Evolutionary conservation across 2,888 invertebrate genomes (phyloP).

Genomic region (Dorcus parallelipipedus): DNA sequence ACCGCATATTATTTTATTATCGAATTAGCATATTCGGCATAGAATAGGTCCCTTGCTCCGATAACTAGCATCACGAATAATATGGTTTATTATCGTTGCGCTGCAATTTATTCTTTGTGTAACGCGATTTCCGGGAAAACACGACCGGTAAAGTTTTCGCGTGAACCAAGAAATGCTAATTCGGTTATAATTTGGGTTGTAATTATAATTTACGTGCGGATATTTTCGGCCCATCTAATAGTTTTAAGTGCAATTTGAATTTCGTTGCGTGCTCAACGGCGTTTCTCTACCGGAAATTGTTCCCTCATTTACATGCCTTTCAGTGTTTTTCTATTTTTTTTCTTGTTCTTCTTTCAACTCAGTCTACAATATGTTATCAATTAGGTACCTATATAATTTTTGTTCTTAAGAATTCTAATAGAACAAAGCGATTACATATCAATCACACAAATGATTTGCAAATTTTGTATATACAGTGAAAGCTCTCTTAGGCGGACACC

Average conservation of each 20-base stretch:
- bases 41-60: background rate
- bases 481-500: too few relatives aligned
- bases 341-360: constrained; percentile 3
- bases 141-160: background rate
- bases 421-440: too few relatives aligned
- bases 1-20: constrained; percentile 24
- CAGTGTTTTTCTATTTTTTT: constrained; percentile 6
- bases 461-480: too few relatives aligned
- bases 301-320: constrained; percentile 25
- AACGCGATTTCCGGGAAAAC: background rate
- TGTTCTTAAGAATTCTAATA: too few relatives aligned
- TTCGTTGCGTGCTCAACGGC: constrained; percentile 10
- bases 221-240: background rate
- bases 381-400: background rate
- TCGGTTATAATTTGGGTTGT: background rate
- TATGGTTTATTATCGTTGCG: background rate
- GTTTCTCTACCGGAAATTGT: constrained; percentile 23
- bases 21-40: constrained; percentile 27
- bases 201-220: background rate
- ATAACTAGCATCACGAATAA: background rate
- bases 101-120: background rate
- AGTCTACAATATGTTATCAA: constrained; percentile 17
- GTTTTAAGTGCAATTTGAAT: constrained; percentile 11
- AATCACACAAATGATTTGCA: too few relatives aligned
- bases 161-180: background rate